Conservation (phyloP, 2,888 invertebrate genomes). For the Cantharis lateralis region DNA sequence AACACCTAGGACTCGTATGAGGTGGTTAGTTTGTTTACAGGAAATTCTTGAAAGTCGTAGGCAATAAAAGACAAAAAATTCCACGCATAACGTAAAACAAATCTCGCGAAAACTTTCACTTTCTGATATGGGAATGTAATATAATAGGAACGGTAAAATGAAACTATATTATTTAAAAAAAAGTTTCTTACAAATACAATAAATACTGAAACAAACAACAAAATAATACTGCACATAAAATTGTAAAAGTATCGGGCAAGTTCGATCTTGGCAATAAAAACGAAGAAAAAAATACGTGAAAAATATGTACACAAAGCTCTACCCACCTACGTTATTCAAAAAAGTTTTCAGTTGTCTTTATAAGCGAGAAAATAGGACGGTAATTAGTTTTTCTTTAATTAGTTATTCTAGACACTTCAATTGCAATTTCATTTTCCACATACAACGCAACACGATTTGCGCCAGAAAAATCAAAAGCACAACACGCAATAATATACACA, state of each 20-base stretch:
- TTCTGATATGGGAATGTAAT: not conserved
- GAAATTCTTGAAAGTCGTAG: not conserved
- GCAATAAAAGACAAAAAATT: not conserved
- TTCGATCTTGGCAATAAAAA: not conserved
- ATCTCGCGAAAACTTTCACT: not conserved
- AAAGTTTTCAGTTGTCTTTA: not conserved
- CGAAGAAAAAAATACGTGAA: not conserved
- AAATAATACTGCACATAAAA: slow-evolving; percentile 28
- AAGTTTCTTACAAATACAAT: not conserved
- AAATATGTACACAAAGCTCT: not conserved
- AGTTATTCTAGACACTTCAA: not conserved
- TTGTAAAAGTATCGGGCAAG: slow-evolving; percentile 11
- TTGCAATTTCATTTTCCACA: not conserved
- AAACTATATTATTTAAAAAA: not conserved
- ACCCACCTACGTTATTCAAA: not conserved
- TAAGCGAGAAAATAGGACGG: slow-evolving; percentile 1
- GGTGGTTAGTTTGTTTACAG: not conserved
- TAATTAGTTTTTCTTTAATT: not conserved
- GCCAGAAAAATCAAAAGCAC: not conserved
- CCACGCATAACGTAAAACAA: not conserved
- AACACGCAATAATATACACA: not conserved
- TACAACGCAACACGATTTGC: not conserved
- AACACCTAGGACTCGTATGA: not conserved
- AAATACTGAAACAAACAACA: slow-evolving; percentile 16
- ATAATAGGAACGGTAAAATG: not conserved